Base-by-base conservation (phyloP, 2,888 invertebrate species). In the Meta bourneti region DNA sequence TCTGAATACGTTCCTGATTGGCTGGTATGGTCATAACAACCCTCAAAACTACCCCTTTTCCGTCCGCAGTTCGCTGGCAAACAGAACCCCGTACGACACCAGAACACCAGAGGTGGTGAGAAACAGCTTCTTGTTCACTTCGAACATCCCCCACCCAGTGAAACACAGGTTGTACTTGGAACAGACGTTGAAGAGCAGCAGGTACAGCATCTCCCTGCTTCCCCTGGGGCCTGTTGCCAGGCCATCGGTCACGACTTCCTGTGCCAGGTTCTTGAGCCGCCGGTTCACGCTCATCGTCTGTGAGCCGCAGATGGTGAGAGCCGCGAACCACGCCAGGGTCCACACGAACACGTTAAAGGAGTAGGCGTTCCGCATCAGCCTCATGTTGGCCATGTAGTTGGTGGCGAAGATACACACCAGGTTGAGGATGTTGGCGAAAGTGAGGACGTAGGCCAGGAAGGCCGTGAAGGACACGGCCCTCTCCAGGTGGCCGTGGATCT, bases 91-190 rank as follows among this genome's bases (percentile, higher is more conserved):
- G 16, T 90, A 90, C 5, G 90, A 84, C 9, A 84, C 74, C 20
- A 90, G 19, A 8, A 90, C 84, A 11, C 90, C 79, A 69, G 71
- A n/a, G n/a, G 84, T 90, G 0, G 78, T 84, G 7, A 90, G 74
- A 69, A 90, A 77, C 11, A 90, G 48, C 69, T 61, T 84, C 69
- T 79, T 90, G 34, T 90, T 61, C 0, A 90, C 79, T 0, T 61
- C 9, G 77, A 90, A 90, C 90, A 84, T 90, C 6, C 84, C 79
- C 79, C 84, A 90, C 0, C 79, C 84, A 6, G 79, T 84, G n/a
- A 90, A 90, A 6, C 19, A 6, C 19, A 90, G 20, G 20, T 79
- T 72, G 16, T 84, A 54, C 16, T 90, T 84, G 6, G 79, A 34
- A 13, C 84, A 72, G 5, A 54, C 61, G 20, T 61, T 34, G 19